Base-by-base conservation (phyloP, 1,140 invertebrate genomes). In the Mya arenaria region DNA sequence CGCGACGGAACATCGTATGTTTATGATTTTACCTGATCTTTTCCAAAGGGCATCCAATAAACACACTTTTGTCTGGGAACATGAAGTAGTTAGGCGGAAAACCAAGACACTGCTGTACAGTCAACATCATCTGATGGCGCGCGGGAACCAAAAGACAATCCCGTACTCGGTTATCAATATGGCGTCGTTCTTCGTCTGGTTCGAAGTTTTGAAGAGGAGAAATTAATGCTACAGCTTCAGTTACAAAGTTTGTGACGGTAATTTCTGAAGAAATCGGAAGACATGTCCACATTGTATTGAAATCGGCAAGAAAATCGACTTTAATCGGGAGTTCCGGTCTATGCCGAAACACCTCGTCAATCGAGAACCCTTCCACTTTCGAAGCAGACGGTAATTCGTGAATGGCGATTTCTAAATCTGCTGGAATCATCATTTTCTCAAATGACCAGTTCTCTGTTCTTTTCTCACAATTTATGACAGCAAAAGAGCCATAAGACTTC, bases 291-390 rank as follows among this genome's bases (percentile, higher is more conserved):
- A 82, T 39, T 52, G 55, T 73, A 1, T 36, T 39, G 66, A 65
- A 73, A 56, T 82, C 79, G 23, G 79, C 69, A 10, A 82, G 62
- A 66, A 82, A 82, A 66, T 82, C 79, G 17, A 82, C 79, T 0
- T 37, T 13, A 25, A 73, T 32, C n/a, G 79, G 79, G 34, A 82
- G 58, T 72, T 73, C 60, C 8, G 71, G 68, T 44, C 60, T 44
- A 55, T 39, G 73, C 39, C 79, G 55, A 44, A 82, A 82, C 30
- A 73, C 79, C 19, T 82, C 79, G 28, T 65, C 60, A 4, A 58
- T 41, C 30, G 68, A 39, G 48, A 82, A 82, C 8, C 79, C 79
- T 28, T 66, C 71, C 23, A 36, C 79, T 52, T 65, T 82, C 6
- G 58, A 28, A n/a, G 58, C 48, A 2, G 56, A 41, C 30, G 79